These are phyloP conservation scores for Carollia perspicillata DNA, from an alignment of 2,113 vertebrate species.

Conservation along the genomic window DNA sequence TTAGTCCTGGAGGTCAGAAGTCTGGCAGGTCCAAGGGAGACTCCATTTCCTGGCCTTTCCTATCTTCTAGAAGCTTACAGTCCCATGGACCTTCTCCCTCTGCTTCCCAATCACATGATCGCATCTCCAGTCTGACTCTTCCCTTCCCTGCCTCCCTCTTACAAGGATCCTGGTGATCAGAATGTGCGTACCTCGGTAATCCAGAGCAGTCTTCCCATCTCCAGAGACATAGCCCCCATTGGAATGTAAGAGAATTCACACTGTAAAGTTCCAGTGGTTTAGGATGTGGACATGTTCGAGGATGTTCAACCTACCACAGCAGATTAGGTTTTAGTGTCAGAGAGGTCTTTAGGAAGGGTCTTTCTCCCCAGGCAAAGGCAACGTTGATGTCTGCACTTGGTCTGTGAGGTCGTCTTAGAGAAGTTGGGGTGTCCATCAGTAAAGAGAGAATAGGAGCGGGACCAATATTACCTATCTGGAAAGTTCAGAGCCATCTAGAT, in stretches of 20 bases:
- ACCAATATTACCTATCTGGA: background rate
- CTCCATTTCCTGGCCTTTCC: background rate
- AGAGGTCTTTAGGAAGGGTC: background rate
- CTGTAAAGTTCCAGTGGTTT: background rate
- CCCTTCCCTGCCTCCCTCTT: background rate
- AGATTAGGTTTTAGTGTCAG: background rate
- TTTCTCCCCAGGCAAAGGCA: background rate
- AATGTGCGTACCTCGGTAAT: background rate
- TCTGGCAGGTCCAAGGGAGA: background rate
- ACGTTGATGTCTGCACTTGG: background rate
- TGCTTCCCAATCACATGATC: accelerated
- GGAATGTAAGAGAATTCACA: background rate
- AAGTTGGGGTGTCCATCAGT: background rate
- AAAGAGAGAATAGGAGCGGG: background rate
- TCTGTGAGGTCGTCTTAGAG: background rate
- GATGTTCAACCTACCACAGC: background rate
- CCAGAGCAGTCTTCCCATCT: background rate
- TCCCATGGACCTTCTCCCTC: accelerated
- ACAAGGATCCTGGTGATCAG: background rate
- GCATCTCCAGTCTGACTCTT: background rate
- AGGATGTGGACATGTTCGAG: background rate
- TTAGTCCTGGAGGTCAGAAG: background rate
- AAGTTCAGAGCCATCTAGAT: background rate
- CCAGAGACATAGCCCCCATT: too few relatives aligned
- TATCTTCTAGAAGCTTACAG: background rate